These are phyloP conservation scores for Rhynchomys soricoides DNA, from an alignment of 2,113 vertebrate genomes.

Conservation along the genomic window DNA sequence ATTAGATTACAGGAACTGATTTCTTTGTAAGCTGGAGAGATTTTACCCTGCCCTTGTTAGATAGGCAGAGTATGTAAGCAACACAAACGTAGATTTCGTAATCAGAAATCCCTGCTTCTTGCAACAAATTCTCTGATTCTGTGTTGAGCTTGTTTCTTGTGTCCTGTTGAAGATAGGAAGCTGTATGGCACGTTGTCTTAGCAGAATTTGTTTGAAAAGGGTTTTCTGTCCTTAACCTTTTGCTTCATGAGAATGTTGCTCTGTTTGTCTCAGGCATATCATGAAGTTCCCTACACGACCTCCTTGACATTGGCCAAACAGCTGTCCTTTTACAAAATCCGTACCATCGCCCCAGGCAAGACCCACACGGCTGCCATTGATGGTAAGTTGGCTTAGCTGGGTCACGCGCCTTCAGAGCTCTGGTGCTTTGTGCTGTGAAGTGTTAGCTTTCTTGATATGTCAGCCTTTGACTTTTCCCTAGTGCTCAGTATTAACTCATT, in stretches of 20 bases:
- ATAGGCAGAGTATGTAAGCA: not conserved
- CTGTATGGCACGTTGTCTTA: constrained; percentile 4
- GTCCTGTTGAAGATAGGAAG: not conserved
- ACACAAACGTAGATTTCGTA: not conserved
- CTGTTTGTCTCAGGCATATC: constrained; percentile 88
- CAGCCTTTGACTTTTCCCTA: not conserved
- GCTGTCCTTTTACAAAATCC: constrained; percentile 95
- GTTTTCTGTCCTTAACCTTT: constrained; percentile 17
- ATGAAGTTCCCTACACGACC: constrained; percentile 94
- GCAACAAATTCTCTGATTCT: not conserved
- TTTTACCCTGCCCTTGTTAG: constrained; percentile 14
- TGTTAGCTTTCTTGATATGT: not conserved
- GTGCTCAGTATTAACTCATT: constrained; percentile 9
- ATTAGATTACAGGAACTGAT: constrained; percentile 20
- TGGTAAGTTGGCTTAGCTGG: constrained; percentile 85
- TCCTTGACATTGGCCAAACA: constrained; percentile 96
- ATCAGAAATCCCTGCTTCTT: not conserved
- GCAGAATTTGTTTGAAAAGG: not conserved
- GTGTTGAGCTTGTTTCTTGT: not conserved
- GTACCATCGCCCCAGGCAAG: constrained; percentile 93
- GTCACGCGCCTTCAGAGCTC: not conserved
- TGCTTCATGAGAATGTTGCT: constrained; percentile 26
- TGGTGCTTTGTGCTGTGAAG: not conserved
- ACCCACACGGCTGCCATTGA: constrained; percentile 97
- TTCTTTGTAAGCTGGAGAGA: not conserved